Evolutionary conservation across 2,888 invertebrate genomes (phyloP).

Genomic region (Drosophila kanekoi): DNA sequence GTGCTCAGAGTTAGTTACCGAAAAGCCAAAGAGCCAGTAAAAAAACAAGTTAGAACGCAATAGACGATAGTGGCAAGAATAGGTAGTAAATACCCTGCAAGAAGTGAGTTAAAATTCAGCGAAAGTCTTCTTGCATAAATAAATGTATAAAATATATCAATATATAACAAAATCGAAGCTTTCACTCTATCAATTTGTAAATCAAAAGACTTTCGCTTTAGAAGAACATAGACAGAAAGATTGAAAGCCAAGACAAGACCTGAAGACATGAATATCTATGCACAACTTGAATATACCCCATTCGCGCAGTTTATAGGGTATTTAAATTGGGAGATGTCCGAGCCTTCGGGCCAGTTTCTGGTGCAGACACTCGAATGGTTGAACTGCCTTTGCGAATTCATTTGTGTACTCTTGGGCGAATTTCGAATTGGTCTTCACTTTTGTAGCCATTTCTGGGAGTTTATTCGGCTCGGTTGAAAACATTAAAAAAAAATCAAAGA

Average conservation of each 20-base stretch:
- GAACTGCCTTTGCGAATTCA: conserved; percentile 45
- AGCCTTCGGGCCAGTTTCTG: conserved; percentile 29
- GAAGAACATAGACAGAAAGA: no score
- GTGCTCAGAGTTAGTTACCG: conserved; percentile 65
- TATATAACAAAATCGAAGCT: no score
- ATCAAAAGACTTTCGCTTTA: no score
- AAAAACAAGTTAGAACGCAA: conserved; percentile 11
- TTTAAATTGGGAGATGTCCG: not conserved
- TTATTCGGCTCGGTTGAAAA: conserved; percentile 35
- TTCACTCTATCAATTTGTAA: no score
- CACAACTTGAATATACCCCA: not conserved
- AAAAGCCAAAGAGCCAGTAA: conserved; percentile 17
- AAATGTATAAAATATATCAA: no score
- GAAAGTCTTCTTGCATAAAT: no score
- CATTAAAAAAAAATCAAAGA: conserved; percentile 9
- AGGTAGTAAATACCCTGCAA: not conserved
- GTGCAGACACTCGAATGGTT: conserved; percentile 20
- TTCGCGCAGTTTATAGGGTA: not conserved
- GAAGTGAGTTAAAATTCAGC: no score
- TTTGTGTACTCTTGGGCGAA: conserved; percentile 29
- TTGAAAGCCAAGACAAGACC: no score
- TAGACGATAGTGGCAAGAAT: not conserved
- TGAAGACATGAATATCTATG: no score
- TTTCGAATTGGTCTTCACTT: conserved; percentile 46
- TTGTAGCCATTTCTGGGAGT: conserved; percentile 26